Base-by-base conservation (phyloP, 2,113 vertebrate species). In the Rostratula benghalensis region DNA sequence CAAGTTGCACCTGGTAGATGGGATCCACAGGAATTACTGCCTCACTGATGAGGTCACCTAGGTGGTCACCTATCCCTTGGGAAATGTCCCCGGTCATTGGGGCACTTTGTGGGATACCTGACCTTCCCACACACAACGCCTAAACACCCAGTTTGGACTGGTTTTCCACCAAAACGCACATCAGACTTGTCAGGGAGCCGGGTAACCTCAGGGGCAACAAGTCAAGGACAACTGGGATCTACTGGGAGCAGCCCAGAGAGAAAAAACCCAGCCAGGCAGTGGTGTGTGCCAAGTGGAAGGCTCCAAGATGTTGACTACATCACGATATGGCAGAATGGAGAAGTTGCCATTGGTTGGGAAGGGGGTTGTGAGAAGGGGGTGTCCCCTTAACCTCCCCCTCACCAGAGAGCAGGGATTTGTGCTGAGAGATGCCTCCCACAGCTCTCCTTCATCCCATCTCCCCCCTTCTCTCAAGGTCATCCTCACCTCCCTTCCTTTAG, bases 1-100 rank as follows among this genome's bases (percentile, higher is more conserved):
- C 54, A 15, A 24, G 50, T 17, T 23, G 70, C 6, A 0, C 1
- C 1, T 1, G 1, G 31, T 24, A 3, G 11, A 21, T 28, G 39
- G 70, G 50, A 13, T 21, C 43, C 4, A 7, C 53, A 9, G 45
- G 59, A 28, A 31, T 30, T 25, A 1, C 15, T n/a, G 33, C 21
- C 45, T 73, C 24, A 4, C 35, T 4, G 31, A 17, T 16, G 33
- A 46, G 46, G 33, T 45, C 35, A 17, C 6, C 28, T 12, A 10
- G 45, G 45, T 45, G 35, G 24, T 23, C 30, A 10, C 31, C 35
- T 24, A 1, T 61, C 56, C 64, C 54, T 45, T 35, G 46, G 46
- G 64, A 61, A 31, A 13, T 4, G 11, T 33, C 22, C 37, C 33
- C 3, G 16, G 28, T 20, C 14, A 17, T 35, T 27, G 6, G 65